A percentile compares a stretch with the other conserved stretches of the same genome.
Conservation (phyloP, 2,888 invertebrate species). For the Protodeltote pygarga region DNA sequence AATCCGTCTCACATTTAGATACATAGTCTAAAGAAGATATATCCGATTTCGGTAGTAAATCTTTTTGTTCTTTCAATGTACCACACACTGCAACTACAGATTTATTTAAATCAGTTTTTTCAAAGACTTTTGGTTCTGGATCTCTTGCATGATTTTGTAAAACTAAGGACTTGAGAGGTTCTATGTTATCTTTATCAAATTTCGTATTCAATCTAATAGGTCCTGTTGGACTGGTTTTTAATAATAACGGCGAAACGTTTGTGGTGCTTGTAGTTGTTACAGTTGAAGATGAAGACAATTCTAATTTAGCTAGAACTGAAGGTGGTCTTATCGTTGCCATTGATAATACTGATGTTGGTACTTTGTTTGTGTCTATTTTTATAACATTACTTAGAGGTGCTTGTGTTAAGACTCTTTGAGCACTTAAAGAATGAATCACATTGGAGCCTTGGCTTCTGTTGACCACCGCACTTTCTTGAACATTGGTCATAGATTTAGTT, state of each 20-base stretch:
- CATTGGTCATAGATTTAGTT: conserved; percentile 68
- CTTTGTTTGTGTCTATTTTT: conserved; percentile 73
- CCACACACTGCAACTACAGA: conserved; percentile 32
- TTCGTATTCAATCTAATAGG: conserved; percentile 65
- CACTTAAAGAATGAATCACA: conserved; percentile 75
- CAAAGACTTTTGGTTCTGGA: conserved; percentile 29
- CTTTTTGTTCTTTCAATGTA: conserved; percentile 52
- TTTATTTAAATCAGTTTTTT: conserved; percentile 27
- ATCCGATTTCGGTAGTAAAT: conserved; percentile 41
- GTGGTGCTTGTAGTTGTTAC: conserved; percentile 65
- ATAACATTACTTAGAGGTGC: conserved; percentile 68
- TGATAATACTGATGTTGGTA: conserved; percentile 72
- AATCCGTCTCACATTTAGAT: conserved; percentile 80
- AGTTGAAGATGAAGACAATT: conserved; percentile 62
- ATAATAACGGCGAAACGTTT: conserved; percentile 75
- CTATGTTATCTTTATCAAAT: conserved; percentile 58
- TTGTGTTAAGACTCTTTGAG: conserved; percentile 72
- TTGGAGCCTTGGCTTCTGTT: conserved; percentile 71
- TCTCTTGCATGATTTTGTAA: conserved; percentile 51
- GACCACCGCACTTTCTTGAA: conserved; percentile 65
- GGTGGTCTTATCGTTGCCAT: conserved; percentile 73
- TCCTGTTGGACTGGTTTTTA: conserved; percentile 65
- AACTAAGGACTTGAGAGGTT: conserved; percentile 38
- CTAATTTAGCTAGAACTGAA: conserved; percentile 71
- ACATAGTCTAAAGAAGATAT: conserved; percentile 49